phyloP scores from a whole-genome alignment of 2,797 vertebrate species.

The Squalus acanthias region DNA sequence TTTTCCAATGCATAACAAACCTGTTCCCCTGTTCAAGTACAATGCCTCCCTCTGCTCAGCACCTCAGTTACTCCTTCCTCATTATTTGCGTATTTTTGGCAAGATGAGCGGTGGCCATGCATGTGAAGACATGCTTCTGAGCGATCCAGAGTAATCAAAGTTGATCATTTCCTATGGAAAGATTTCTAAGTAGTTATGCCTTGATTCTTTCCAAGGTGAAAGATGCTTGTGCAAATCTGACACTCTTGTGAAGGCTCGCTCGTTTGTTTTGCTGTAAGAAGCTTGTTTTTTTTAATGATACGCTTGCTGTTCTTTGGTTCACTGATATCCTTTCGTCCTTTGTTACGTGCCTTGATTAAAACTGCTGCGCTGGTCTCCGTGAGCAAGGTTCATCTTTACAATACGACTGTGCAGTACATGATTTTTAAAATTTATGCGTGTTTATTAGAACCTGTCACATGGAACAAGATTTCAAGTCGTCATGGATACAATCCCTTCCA shows the following conservation, averaged over 20 bases:
- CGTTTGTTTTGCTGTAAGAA: background rate
- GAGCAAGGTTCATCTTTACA: background rate
- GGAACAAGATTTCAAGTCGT: constrained; percentile 64
- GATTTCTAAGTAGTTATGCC: background rate
- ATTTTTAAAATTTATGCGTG: background rate
- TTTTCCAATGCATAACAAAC: background rate
- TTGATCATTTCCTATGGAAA: background rate
- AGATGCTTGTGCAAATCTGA: background rate
- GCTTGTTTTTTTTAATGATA: background rate
- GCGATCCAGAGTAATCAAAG: background rate
- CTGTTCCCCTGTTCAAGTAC: background rate
- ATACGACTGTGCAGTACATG: background rate
- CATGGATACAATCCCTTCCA: constrained; percentile 67
- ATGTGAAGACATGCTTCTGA: background rate
- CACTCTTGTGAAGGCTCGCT: background rate
- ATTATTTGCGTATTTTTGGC: background rate
- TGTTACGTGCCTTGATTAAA: background rate
- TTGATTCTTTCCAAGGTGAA: background rate
- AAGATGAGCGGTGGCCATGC: background rate
- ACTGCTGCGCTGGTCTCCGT: background rate
- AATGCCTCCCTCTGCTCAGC: background rate
- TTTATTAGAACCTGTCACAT: constrained; percentile 69
- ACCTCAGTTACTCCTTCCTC: background rate
- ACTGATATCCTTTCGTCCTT: background rate
- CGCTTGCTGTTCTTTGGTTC: background rate